phyloP scores from a whole-genome alignment of 2,888 invertebrate species.

The Platycheirus albimanus region DNA sequence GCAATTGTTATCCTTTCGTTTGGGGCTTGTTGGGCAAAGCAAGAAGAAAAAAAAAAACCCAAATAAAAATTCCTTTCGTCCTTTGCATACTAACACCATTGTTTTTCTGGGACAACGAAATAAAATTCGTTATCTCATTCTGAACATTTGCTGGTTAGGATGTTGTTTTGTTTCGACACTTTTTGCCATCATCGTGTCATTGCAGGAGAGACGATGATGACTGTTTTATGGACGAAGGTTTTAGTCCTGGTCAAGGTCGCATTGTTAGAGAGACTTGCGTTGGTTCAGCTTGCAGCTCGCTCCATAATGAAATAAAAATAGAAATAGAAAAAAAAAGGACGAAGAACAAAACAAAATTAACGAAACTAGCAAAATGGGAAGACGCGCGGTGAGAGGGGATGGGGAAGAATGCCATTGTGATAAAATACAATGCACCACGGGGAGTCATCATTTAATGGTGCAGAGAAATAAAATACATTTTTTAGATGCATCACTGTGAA shows the following conservation, averaged over 20 bases:
- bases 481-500: too few species aligned
- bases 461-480: too few species aligned
- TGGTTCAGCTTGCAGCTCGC: neutral
- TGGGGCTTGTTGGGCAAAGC: slow-evolving; percentile 25
- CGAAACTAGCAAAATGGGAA: too few species aligned
- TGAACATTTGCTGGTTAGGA: neutral
- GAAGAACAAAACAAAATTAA: too few species aligned
- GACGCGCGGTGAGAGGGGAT: too few species aligned
- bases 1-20: slow-evolving; percentile 50
- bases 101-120: slow-evolving; percentile 38
- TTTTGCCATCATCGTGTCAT: neutral
- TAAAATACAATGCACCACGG: too few species aligned
- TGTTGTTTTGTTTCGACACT: slow-evolving; percentile 17
- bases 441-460: too few species aligned
- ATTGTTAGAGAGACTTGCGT: neutral
- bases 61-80: too few species aligned
- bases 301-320: neutral
- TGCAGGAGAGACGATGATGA: slow-evolving; percentile 1
- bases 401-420: too few species aligned
- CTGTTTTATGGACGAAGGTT: neutral
- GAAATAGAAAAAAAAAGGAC: neutral
- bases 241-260: neutral
- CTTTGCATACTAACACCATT: slow-evolving; percentile 44
- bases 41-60: neutral
- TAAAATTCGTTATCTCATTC: slow-evolving; percentile 33